These are phyloP conservation scores for Sprattus sprattus DNA, from an alignment of 2,113 vertebrate species.

Conservation along the genomic window DNA sequence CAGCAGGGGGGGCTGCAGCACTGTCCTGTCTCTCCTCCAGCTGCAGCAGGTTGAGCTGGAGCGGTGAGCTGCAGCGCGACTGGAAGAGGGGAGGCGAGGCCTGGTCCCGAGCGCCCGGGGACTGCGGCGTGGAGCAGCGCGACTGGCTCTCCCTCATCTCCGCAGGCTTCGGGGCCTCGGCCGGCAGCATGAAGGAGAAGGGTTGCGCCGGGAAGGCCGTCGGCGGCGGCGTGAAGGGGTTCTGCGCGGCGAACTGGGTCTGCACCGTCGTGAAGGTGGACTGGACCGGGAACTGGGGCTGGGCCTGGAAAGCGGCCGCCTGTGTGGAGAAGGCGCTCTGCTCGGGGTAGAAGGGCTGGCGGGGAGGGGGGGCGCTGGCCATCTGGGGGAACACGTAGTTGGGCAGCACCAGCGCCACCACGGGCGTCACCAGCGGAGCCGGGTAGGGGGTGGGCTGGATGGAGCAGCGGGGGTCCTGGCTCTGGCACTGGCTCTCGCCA, in stretches of 20 bases:
- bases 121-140: slow-evolving; percentile 75
- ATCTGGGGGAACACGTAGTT: slow-evolving; percentile 76
- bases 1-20: slow-evolving; percentile 44
- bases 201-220: slow-evolving; percentile 52
- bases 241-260: slow-evolving; percentile 52
- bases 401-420: slow-evolving; percentile 84
- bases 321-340: slow-evolving; percentile 63
- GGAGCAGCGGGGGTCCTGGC: slow-evolving; percentile 60
- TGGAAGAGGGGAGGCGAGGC: slow-evolving; percentile 82
- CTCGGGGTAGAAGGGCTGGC: slow-evolving; percentile 64
- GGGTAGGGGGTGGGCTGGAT: slow-evolving; percentile 69
- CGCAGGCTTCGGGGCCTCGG: slow-evolving; percentile 62
- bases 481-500: slow-evolving; percentile 60
- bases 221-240: slow-evolving; percentile 53
- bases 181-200: slow-evolving; percentile 61
- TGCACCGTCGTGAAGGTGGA: slow-evolving; percentile 44
- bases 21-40: slow-evolving; percentile 78
- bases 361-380: slow-evolving; percentile 57
- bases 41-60: slow-evolving; percentile 88
- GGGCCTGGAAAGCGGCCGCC: slow-evolving; percentile 42
- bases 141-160: slow-evolving; percentile 62
- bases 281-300: slow-evolving; percentile 47
- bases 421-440: slow-evolving; percentile 75
- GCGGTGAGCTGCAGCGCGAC: slow-evolving; percentile 89
- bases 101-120: slow-evolving; percentile 60